Evolutionary conservation across 1,140 invertebrate species (phyloP).

Genomic region (Centruroides sculpturatus): DNA sequence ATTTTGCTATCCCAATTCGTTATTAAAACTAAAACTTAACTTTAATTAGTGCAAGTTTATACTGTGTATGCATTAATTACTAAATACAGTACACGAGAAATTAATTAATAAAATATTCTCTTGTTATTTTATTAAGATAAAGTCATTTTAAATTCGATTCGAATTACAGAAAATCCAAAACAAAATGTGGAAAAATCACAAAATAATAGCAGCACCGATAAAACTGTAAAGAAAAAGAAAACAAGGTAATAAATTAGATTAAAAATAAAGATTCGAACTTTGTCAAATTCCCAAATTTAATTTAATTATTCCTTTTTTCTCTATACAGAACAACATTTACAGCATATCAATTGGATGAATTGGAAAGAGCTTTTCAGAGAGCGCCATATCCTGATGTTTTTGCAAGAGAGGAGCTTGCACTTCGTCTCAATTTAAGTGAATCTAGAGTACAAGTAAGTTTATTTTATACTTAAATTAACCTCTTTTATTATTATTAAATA

Average conservation of each 20-base stretch:
- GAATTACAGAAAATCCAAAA: no score
- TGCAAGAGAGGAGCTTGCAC: constrained; percentile 79
- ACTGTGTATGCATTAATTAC: no score
- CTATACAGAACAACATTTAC: constrained; percentile 82
- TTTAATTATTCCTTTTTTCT: constrained; percentile 6
- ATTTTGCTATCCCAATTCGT: no score
- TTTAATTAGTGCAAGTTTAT: no score
- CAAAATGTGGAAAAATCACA: no score
- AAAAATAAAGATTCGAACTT: not conserved
- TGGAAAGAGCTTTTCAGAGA: constrained; percentile 83
- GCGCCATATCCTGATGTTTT: constrained; percentile 96
- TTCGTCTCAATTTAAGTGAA: constrained; percentile 68
- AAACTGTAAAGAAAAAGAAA: constrained; percentile 84
- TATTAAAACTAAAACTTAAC: no score
- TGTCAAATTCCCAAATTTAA: not conserved
- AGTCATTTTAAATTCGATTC: no score
- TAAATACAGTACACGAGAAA: no score
- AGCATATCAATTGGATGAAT: constrained; percentile 82
- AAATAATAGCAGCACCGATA: constrained; percentile 53
- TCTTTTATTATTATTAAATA: no score
- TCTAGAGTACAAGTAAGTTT: constrained; percentile 69
- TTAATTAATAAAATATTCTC: no score
- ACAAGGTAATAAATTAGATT: constrained; percentile 48
- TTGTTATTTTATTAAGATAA: no score
- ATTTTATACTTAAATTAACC: not conserved